Percentiles rank a stretch among this genome's conserved stretches.
These are phyloP conservation scores for Cyclopterus lumpus DNA, from an alignment of 2,797 vertebrate species.

Conservation along the genomic window DNA sequence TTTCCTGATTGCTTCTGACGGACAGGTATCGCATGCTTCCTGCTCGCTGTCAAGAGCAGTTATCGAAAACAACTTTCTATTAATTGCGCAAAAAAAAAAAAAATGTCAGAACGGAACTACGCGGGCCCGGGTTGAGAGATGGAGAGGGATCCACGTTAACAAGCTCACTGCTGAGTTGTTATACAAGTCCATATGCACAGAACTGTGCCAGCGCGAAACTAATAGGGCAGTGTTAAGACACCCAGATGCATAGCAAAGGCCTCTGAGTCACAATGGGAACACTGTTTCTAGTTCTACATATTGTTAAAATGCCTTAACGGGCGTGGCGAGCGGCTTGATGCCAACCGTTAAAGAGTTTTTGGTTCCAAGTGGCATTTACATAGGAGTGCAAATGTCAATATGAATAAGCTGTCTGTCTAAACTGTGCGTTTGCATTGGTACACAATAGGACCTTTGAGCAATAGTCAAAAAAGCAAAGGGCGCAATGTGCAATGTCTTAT, in stretches of 20 bases:
- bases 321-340: constrained; percentile 74
- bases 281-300: constrained; percentile 77
- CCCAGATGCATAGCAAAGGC: constrained; percentile 75
- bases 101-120: constrained; percentile 9
- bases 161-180: constrained; percentile 54
- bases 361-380: constrained; percentile 69
- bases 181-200: constrained; percentile 44
- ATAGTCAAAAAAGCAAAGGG: constrained; percentile 16
- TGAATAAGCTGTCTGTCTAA: constrained; percentile 62
- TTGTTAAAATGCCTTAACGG: constrained; percentile 77
- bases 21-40: constrained; percentile 63
- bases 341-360: constrained; percentile 66
- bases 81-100: no score
- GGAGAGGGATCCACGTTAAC: constrained; percentile 38
- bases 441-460: constrained; percentile 45
- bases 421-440: constrained; percentile 34
- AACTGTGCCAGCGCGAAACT: constrained; percentile 58
- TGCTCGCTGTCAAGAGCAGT: constrained; percentile 25
- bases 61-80: constrained; percentile 40
- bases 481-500: constrained; percentile 22
- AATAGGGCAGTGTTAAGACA: constrained; percentile 70
- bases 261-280: constrained; percentile 74
- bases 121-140: constrained; percentile 9
- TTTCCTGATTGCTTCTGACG: constrained; percentile 69
- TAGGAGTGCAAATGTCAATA: constrained; percentile 57